Conservation (phyloP, 2,888 invertebrate species). For the Platynereis dumerilii region DNA sequence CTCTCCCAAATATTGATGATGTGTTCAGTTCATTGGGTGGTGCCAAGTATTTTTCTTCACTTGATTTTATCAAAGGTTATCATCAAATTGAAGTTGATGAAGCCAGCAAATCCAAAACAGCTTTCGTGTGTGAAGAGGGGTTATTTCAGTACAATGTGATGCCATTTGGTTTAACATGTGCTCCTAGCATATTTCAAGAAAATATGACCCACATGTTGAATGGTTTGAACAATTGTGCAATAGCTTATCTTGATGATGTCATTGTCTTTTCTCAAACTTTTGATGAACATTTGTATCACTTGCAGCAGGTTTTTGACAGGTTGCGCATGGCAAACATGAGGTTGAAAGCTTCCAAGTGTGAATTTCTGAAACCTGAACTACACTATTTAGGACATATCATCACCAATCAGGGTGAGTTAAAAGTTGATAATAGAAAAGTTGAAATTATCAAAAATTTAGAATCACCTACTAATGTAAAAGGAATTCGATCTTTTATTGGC, state of each 20-base stretch:
- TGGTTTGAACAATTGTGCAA: neutral
- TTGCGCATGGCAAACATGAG: neutral
- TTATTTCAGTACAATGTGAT: neutral
- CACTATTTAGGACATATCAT: too few species aligned
- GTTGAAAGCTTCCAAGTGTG: slow-evolving; percentile 6
- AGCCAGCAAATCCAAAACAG: neutral
- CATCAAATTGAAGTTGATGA: neutral
- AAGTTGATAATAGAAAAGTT: neutral
- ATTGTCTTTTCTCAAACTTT: slow-evolving; percentile 7
- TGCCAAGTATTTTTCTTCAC: neutral
- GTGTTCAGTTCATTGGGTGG: neutral
- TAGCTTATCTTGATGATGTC: slow-evolving; percentile 10
- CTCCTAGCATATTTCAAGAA: slow-evolving; percentile 1
- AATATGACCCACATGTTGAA: neutral
- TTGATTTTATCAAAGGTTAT: neutral
- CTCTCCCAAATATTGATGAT: slow-evolving; percentile 10
- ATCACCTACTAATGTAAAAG: neutral
- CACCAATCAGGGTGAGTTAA: too few species aligned
- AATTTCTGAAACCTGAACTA: neutral
- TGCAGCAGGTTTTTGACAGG: slow-evolving; percentile 3
- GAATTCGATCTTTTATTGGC: slow-evolving; percentile 3
- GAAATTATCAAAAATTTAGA: neutral
- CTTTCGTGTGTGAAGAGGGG: neutral
- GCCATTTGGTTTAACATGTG: neutral
- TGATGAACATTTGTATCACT: slow-evolving; percentile 9